Conservation (phyloP, 2,113 vertebrate species). For the Caracal caracal region DNA sequence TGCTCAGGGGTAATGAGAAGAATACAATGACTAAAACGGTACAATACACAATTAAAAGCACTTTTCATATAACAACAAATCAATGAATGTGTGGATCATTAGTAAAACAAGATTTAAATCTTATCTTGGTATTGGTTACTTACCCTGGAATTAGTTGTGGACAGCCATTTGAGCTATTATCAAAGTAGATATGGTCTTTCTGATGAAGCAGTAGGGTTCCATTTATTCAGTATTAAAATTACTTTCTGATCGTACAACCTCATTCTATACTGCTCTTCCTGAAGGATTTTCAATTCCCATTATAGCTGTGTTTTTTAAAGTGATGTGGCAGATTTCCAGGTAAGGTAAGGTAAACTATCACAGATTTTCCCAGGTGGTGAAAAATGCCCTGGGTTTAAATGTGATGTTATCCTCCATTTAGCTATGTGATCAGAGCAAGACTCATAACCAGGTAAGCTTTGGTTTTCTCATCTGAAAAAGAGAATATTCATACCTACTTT, state of each 20-base stretch:
- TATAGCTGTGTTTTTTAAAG: neutral
- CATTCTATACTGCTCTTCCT: neutral
- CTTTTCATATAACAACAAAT: neutral
- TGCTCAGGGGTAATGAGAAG: neutral
- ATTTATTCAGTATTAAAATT: neutral
- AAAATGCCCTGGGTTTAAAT: neutral
- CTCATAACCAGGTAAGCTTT: neutral
- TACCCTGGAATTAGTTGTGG: neutral
- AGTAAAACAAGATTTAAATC: neutral
- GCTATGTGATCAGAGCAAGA: neutral
- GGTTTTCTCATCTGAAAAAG: neutral
- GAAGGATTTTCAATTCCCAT: neutral
- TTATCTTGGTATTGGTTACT: neutral
- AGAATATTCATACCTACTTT: neutral
- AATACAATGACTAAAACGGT: neutral
- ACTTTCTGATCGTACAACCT: neutral
- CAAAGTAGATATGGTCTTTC: neutral
- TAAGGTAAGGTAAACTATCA: neutral
- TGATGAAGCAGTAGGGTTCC: neutral
- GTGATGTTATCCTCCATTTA: neutral
- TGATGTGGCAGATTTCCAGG: neutral
- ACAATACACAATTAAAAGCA: neutral
- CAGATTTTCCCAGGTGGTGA: neutral
- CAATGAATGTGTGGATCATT: neutral
- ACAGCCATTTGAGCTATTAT: neutral